Evolutionary conservation across 2,797 vertebrate species (phyloP).

Genomic region (Mus minutoides): DNA sequence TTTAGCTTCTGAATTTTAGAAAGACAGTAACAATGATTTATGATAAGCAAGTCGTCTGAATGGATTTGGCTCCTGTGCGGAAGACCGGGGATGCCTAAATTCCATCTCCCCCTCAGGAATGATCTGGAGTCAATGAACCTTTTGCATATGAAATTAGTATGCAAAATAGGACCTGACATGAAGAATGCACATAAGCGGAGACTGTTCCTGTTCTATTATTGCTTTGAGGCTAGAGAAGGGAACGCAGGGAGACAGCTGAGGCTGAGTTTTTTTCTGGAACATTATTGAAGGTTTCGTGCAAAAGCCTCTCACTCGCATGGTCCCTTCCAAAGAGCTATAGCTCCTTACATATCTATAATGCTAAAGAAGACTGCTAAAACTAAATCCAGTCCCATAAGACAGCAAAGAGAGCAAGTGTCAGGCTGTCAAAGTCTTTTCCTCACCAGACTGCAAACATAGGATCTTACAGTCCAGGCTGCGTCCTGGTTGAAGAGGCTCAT

Average conservation of each 20-base stretch:
- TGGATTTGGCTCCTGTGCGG: neutral
- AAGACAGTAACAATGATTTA: neutral
- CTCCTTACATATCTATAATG: neutral
- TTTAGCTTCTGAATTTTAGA: constrained; percentile 19
- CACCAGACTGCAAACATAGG: neutral
- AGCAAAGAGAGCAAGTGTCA: neutral
- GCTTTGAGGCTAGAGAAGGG: neutral
- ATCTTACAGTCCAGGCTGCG: neutral
- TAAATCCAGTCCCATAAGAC: neutral
- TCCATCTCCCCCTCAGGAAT: neutral
- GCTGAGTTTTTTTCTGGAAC: neutral
- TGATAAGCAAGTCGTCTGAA: neutral
- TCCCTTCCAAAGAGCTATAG: neutral
- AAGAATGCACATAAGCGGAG: too few species aligned
- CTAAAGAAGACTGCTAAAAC: neutral
- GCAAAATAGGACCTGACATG: neutral
- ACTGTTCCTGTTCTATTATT: neutral
- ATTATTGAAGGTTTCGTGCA: neutral
- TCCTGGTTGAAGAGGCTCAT: rapidly evolving
- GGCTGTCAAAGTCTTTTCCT: neutral
- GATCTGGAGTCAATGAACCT: too few species aligned
- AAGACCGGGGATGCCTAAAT: neutral
- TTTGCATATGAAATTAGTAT: constrained; percentile 20
- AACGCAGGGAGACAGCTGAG: rapidly evolving
- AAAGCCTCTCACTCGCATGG: neutral